These are phyloP conservation scores for Nannospalax galili DNA, from an alignment of 2,113 vertebrate genomes.

Conservation along the genomic window DNA sequence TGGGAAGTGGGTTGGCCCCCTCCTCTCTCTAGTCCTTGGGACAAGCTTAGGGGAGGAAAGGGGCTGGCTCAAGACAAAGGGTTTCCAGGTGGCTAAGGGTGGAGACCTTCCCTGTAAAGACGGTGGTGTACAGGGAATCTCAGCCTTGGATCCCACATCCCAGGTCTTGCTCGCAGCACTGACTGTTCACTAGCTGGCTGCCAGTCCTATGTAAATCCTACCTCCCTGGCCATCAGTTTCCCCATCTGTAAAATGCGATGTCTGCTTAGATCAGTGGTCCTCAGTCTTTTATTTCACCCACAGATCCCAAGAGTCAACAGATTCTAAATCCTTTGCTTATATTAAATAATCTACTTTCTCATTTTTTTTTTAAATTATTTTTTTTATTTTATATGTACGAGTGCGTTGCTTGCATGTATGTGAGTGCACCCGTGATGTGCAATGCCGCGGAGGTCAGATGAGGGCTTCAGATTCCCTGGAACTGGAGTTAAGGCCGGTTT, in stretches of 20 bases:
- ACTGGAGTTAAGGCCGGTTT: too few relatives aligned
- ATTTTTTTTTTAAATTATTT: too few relatives aligned
- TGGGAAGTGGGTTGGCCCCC: slow-evolving; percentile 67
- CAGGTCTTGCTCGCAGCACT: neutral
- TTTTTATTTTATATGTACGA: too few relatives aligned
- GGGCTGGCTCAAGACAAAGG: slow-evolving; percentile 49
- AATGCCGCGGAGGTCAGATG: too few relatives aligned
- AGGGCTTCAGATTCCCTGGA: too few relatives aligned
- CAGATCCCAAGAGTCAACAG: slow-evolving; percentile 9
- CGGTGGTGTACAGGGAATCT: neutral
- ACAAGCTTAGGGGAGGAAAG: slow-evolving; percentile 14
- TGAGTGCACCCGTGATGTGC: too few relatives aligned
- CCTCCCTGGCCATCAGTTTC: neutral
- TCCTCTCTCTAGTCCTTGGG: slow-evolving; percentile 43
- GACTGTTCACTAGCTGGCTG: neutral
- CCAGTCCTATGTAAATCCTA: neutral
- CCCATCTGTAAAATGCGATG: neutral
- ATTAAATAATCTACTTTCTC: slow-evolving; percentile 58
- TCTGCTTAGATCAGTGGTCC: neutral
- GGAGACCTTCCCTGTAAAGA: neutral
- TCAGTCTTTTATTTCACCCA: slow-evolving; percentile 5
- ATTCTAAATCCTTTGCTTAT: slow-evolving; percentile 48
- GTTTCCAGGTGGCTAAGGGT: slow-evolving; percentile 55
- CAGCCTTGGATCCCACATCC: neutral
- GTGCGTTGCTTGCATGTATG: too few relatives aligned